Base-by-base conservation (phyloP, 53 echinoderm and acorn worm genomes). In the Actinopyga echinites region DNA sequence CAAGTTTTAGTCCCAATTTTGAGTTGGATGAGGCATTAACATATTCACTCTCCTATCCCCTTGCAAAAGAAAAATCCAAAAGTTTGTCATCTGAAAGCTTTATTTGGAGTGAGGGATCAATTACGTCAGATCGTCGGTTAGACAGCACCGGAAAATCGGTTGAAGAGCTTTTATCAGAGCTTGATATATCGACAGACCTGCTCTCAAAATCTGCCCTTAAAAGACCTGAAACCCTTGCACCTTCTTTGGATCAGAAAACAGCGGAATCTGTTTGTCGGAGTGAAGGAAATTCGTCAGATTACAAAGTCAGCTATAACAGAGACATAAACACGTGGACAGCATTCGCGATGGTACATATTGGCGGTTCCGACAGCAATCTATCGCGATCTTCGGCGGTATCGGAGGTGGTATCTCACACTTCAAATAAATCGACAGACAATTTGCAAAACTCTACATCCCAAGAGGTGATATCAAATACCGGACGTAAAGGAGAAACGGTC, bases 251-350 rank as follows among this genome's bases (percentile, higher is more conserved):
- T 62, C 40, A 61, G 21, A 59, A 24, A 61, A 59, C 26, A 36
- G 19, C 22, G 20, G 81, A 80, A 22, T 61, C 60, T 2, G 2
- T 85, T 1, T 69, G 85, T 6, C 58, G 80, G 22, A 91, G 91
- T 36, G 95, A 95, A 63, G 85, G 71, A 19, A 86, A 89, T 57
- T 78, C 87, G 17, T 75, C 84, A 19, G 96, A 96, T 36, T 96
- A 91, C 82, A 89, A 93, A 66, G 96, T 93, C 33, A 84, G 91
- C 69, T 96, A 96, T 33, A 90, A 96, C 54, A 78, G 88, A 5
- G 93, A 93, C 43, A 93, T 96, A 12, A 96, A 96, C 54, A 96
- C 96, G 12, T 96, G 96, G 96, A 96, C 96, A 56, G 91, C 96
- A 19, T 96, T 91, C 36, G 93, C 96, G 17, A 83, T 96, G 83